phyloP scores from a whole-genome alignment of 1,140 invertebrate species.

The Odontomachus brunneus region DNA sequence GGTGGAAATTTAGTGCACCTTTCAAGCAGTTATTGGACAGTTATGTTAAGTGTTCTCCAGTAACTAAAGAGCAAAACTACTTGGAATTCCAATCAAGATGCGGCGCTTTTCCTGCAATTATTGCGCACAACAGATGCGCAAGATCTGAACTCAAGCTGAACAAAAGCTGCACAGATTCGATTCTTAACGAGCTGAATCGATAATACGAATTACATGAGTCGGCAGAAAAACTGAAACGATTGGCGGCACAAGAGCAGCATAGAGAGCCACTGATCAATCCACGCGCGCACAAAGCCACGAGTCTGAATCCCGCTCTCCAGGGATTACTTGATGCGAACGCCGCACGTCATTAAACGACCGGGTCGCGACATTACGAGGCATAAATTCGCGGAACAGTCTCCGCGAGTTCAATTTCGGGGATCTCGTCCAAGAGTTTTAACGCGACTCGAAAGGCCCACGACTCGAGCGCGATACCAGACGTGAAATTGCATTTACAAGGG shows the following conservation, averaged over 20 bases:
- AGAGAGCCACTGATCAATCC: conserved; percentile 28
- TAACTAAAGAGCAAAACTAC: too few species aligned
- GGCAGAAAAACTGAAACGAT: neutral
- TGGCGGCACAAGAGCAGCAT: neutral
- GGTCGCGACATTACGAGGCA: conserved; percentile 32
- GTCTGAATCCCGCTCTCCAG: conserved; percentile 12
- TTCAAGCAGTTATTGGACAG: too few species aligned
- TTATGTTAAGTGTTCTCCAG: too few species aligned
- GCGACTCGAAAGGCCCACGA: neutral
- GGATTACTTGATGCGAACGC: conserved; percentile 26
- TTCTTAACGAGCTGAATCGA: too few species aligned
- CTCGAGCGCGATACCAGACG: neutral
- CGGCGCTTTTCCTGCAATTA: too few species aligned
- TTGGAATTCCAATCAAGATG: too few species aligned
- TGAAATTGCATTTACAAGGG: conserved; percentile 8
- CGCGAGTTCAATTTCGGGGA: conserved; percentile 3
- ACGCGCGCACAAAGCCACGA: neutral
- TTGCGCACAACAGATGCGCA: too few species aligned
- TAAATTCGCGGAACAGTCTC: conserved; percentile 28
- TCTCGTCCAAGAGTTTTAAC: conserved; percentile 3
- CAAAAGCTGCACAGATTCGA: too few species aligned
- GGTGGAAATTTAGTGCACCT: too few species aligned
- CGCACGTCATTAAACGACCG: conserved; percentile 27
- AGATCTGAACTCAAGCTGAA: too few species aligned
- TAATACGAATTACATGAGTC: neutral